Conservation (phyloP, 1,140 invertebrate species). For the Amyelois transitella region DNA sequence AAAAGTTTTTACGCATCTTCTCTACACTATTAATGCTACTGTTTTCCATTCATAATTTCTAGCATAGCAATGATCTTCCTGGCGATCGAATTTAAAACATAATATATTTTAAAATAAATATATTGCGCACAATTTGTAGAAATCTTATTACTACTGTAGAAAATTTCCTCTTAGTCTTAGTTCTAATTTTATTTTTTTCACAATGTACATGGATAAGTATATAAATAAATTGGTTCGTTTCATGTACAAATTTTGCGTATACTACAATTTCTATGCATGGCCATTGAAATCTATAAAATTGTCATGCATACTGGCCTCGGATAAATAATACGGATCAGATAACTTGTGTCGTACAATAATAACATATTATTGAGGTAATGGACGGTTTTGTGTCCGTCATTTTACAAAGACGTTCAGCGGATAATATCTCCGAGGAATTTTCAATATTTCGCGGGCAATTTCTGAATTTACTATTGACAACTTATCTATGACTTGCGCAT, state of each 20-base stretch:
- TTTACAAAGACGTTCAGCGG: background rate
- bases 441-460: background rate
- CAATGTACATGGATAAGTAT: too few relatives aligned
- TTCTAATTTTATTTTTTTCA: too few relatives aligned
- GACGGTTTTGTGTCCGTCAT: background rate
- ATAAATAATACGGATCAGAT: conserved; percentile 65
- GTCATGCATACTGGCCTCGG: conserved; percentile 54
- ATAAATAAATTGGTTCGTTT: conserved; percentile 5
- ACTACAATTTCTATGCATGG: conserved; percentile 44
- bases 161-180: too few relatives aligned
- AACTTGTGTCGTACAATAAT: conserved; percentile 56
- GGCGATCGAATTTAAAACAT: too few relatives aligned
- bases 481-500: too few relatives aligned
- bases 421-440: background rate
- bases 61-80: too few relatives aligned
- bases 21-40: too few relatives aligned
- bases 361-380: conserved; percentile 61
- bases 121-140: too few relatives aligned
- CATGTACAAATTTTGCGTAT: conserved; percentile 18
- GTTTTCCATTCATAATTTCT: too few relatives aligned
- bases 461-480: background rate
- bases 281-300: conserved; percentile 60
- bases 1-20: too few relatives aligned
- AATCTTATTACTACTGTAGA: too few relatives aligned
- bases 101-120: too few relatives aligned